Base-by-base conservation (phyloP, 2,113 vertebrate genomes). In the Oryzias melastigma region DNA sequence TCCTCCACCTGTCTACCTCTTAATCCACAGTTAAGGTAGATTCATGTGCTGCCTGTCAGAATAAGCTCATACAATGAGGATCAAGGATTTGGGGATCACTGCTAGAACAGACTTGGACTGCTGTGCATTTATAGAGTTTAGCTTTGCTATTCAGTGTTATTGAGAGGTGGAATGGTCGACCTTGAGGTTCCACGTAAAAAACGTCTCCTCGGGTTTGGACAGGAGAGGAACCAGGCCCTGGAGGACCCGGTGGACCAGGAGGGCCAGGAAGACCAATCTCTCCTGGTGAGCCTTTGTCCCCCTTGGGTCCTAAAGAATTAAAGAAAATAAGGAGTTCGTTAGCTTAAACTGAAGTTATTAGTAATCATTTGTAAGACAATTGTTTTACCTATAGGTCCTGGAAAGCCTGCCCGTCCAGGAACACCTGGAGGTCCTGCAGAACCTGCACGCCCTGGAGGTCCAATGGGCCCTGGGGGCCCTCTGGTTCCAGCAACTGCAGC, bases 251-350 rank as follows among this genome's bases (percentile, higher is more conserved):
- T 3, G 88, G 94, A 2, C 95, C 95, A 0, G 93, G 93, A 8
- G 90, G 92, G 0, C 95, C 95, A 0, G 91, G 93, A 10, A 81
- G 90, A 52, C 95, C 95, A 0, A 60, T 89, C 78, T 92, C 92
- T 82, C 95, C 95, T 43, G 91, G 91, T 54, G 87, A 77, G 65
- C 95, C 95, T 48, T 90, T 91, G 15, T 93, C 88, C 5, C 95
- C 95, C 89, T 85, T 69, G 59, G 61, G 76, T 46, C 90, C 90
- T 90, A 64, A 68, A 35, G 43, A 65, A 10, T 10, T 35, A 57
- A 7, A 0, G 7, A 50, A 58, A 44, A 42, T 12, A 46, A 49
- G 50, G 16, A 49, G 56, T 44, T 3, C 16, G 2, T 10, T 10
- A 41, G 1, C 42, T 35, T 35, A 35, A 35, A 35, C 35, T 8